Evolutionary conservation across 2,888 invertebrate species (phyloP).

Genomic region (Ceriagrion tenellum): DNA sequence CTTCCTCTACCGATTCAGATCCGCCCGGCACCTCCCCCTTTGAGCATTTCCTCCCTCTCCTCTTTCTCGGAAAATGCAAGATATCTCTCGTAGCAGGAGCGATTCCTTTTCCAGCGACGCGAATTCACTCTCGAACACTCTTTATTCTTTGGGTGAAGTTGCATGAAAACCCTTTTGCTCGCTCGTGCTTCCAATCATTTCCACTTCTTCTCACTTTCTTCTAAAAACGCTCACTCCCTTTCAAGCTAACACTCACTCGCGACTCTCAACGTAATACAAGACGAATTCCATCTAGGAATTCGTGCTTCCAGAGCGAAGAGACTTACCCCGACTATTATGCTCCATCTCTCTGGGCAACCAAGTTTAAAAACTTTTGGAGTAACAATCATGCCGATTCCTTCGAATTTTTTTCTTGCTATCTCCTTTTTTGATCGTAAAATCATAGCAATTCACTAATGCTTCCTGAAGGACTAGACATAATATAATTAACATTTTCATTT

Average conservation of each 20-base stretch:
- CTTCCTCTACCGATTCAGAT: neutral
- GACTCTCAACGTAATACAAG: too few relatives aligned
- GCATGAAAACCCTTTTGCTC: neutral
- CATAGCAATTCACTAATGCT: too few relatives aligned
- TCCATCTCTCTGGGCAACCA: too few relatives aligned
- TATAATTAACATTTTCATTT: too few relatives aligned
- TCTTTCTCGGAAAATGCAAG: conserved; percentile 15
- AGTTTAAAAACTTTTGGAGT: too few relatives aligned
- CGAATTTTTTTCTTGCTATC: too few relatives aligned
- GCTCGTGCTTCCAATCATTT: neutral
- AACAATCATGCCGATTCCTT: too few relatives aligned
- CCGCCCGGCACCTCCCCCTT: neutral
- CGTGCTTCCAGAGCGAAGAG: too few relatives aligned
- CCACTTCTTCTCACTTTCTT: neutral
- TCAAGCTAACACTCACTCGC: neutral
- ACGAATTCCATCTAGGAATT: too few relatives aligned
- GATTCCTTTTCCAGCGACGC: neutral
- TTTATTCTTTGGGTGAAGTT: neutral
- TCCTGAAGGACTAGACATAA: too few relatives aligned
- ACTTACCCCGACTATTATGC: too few relatives aligned
- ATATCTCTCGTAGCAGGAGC: neutral
- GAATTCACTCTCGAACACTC: neutral
- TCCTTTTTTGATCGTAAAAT: too few relatives aligned
- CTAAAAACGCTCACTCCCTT: neutral
- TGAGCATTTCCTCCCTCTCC: neutral